Conservation (phyloP, 2,113 vertebrate species). For the Lucifuga dentata region DNA sequence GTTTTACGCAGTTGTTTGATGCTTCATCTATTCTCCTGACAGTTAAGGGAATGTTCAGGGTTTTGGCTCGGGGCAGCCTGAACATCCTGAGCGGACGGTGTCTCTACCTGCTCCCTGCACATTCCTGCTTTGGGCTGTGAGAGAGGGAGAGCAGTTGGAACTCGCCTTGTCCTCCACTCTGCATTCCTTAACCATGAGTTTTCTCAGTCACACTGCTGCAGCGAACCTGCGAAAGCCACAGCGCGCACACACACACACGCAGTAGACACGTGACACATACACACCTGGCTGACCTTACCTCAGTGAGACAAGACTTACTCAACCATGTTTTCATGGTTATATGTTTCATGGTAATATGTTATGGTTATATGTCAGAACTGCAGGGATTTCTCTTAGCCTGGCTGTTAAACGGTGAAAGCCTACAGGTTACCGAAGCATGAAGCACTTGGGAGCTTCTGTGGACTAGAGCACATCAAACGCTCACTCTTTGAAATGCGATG, state of each 20-base stretch:
- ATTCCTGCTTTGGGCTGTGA: conserved; percentile 68
- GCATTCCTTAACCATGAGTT: conserved; percentile 76
- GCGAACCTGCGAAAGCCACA: conserved; percentile 48
- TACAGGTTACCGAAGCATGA: conserved; percentile 30
- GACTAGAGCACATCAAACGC: conserved; percentile 56
- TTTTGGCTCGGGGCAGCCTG: conserved; percentile 16
- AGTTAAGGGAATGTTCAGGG: conserved; percentile 20
- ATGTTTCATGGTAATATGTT: background rate
- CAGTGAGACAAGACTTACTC: background rate
- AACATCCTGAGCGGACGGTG: conserved; percentile 26
- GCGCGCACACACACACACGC: background rate
- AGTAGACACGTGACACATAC: too few species aligned
- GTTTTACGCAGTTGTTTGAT: background rate
- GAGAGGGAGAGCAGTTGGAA: conserved; percentile 70
- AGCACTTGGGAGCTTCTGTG: conserved; percentile 43
- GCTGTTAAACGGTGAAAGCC: conserved; percentile 57
- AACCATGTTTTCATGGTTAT: conserved; percentile 11
- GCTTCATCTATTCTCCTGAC: background rate
- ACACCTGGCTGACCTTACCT: conserved; percentile 36
- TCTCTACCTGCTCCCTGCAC: conserved; percentile 66
- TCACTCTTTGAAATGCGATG: conserved; percentile 65
- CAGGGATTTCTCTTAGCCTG: conserved; percentile 33
- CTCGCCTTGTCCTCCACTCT: conserved; percentile 60
- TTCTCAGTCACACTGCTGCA: conserved; percentile 48
- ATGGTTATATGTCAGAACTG: conserved; percentile 31